Conservation (phyloP, 2,888 invertebrate genomes). For the Hypomecis atomaria region DNA sequence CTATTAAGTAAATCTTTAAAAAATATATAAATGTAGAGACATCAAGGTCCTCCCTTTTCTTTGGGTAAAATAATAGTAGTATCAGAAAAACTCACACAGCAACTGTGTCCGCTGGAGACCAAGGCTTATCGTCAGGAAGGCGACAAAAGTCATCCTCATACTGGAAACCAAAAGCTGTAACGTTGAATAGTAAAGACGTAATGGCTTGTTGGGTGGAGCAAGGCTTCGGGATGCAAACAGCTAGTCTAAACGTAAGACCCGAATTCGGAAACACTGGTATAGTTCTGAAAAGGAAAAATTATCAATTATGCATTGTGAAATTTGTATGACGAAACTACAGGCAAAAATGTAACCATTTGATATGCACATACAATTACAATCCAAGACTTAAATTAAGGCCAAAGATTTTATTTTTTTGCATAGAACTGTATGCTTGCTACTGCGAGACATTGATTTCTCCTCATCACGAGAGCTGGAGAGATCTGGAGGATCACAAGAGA, state of each 20-base stretch:
- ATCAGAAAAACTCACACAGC: constrained; percentile 45
- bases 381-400: too few relatives aligned
- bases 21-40: too few relatives aligned
- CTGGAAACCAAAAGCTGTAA: constrained; percentile 41
- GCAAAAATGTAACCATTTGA: too few relatives aligned
- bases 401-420: too few relatives aligned
- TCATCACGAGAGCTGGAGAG: too few relatives aligned
- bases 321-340: neutral
- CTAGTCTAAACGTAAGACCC: constrained; percentile 36
- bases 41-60: too few relatives aligned
- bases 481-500: too few relatives aligned
- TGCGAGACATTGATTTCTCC: too few relatives aligned
- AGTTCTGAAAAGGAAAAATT: constrained; percentile 9
- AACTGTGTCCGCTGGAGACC: constrained; percentile 49
- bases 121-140: constrained; percentile 52
- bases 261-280: constrained; percentile 7
- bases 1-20: too few relatives aligned
- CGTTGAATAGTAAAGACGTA: constrained; percentile 40
- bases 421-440: too few relatives aligned
- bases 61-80: constrained; percentile 33
- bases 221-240: constrained; percentile 53
- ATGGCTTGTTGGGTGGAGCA: constrained; percentile 50
- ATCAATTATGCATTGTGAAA: neutral
- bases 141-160: constrained; percentile 49
- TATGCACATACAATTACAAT: too few relatives aligned